A percentile compares a stretch with the other conserved stretches of the same genome.
Conservation (phyloP, 2,113 vertebrate species). For the Clupea harengus region DNA sequence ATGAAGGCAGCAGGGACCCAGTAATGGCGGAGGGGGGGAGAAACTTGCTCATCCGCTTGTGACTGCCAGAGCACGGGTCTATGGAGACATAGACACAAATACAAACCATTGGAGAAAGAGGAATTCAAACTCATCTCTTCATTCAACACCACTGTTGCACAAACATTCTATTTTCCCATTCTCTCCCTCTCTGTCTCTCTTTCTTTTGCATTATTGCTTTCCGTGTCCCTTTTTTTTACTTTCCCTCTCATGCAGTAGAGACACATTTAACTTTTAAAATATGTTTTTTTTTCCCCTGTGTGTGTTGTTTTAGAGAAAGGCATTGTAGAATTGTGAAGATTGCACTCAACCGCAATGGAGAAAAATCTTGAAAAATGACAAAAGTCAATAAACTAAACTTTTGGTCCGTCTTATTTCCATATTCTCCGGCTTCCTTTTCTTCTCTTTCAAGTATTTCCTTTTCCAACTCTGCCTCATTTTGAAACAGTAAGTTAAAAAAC, state of each 20-base stretch:
- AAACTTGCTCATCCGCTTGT: slow-evolving; percentile 65
- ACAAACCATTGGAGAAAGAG: slow-evolving; percentile 41
- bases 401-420: not conserved
- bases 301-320: not conserved
- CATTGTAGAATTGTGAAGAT: not conserved
- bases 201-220: slow-evolving; percentile 21
- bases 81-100: slow-evolving; percentile 54
- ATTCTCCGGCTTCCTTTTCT: not conserved
- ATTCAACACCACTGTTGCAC: slow-evolving; percentile 49
- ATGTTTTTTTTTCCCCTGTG: not conserved
- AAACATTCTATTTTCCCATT: slow-evolving; percentile 40
- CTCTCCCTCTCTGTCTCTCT: slow-evolving; percentile 18
- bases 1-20: slow-evolving; percentile 52
- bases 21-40: slow-evolving; percentile 53
- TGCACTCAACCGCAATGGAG: not conserved
- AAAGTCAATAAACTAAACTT: not conserved
- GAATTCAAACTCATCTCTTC: slow-evolving; percentile 57
- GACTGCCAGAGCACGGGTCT: slow-evolving; percentile 61
- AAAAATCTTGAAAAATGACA: not conserved
- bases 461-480: slow-evolving; percentile 26
- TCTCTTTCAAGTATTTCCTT: slow-evolving; percentile 24
- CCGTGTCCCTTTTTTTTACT: not conserved
- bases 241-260: no score
- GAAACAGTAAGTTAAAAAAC: slow-evolving; percentile 52
- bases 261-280: no score